Evolutionary conservation across 2,113 vertebrate species (phyloP), one percentile per base, ranked within the genome.

Genomic region (Podarcis raffonei): DNA sequence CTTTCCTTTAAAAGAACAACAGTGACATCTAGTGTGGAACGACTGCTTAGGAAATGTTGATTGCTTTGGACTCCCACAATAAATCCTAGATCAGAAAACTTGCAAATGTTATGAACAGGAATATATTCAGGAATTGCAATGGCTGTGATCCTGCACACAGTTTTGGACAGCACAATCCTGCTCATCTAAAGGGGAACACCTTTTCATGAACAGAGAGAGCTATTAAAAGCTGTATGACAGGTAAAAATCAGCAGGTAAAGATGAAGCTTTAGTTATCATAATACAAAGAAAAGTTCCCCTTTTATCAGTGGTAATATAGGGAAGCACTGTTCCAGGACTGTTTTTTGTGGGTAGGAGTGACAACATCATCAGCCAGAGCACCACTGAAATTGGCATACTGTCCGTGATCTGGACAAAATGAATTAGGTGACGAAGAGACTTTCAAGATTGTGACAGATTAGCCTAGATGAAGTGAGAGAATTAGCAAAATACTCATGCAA

Each of bases 1-100:
- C 37, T 20, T 39, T 37, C 11, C 23, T 89, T 69, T 82, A 57
- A 71, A 90, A 89, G 88, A 89, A 6, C 89, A 95, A 96, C 82
- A 90, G 89, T 95, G 96, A 90, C 97, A 96, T 90, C 97, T 96
- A 87, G 93, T 87, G 97, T 27, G 80, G 6, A 0, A 30, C 3
- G 8, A 5, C 13, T 27, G 8, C n/a, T 91, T 88, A n/a, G 82
- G 91, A 90, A 32, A 15, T 0, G 22, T 39, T 80, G 75, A 15
- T 48, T 76, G 4, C 20, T 76, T 39, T 82, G 32, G 7, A 4
- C 9, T 69, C 7, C 15, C 25, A 18, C 87, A 18, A 11, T 2
- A 75, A 85, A 91, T 83, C 3, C 66, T 1, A 18, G 11, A 59
- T n/a, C 9, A 20, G 74, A n/a, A 9, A 85, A 77, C 6, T 74